Evolutionary conservation across 64 coral and sea anemone species (phyloP).

Genomic region (Trachythela sp.): DNA sequence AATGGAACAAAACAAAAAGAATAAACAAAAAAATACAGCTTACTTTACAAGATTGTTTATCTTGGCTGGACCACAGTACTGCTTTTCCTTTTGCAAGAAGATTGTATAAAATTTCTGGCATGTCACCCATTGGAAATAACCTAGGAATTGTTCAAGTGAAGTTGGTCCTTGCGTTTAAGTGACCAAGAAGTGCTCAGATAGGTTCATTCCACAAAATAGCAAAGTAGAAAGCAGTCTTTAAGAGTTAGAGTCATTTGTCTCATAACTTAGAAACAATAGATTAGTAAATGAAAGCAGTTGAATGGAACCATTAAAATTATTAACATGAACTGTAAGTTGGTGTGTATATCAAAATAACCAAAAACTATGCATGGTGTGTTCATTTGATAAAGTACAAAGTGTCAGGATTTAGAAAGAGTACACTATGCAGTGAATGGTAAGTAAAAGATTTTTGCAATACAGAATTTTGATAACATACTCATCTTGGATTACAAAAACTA

Average conservation of each 20-base stretch:
- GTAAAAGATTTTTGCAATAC: too few relatives aligned
- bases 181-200: not conserved
- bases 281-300: too few relatives aligned
- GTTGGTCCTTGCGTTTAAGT: not conserved
- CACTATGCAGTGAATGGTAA: too few relatives aligned
- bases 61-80: constrained; percentile 97
- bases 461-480: constrained; percentile 94
- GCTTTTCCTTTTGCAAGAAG: constrained; percentile 93
- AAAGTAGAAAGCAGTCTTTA: not conserved
- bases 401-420: too few relatives aligned
- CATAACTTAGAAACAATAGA: too few relatives aligned
- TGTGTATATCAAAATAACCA: too few relatives aligned
- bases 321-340: too few relatives aligned
- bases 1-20: not conserved
- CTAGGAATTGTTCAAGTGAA: constrained; percentile 41
- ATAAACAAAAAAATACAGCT: not conserved
- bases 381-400: too few relatives aligned
- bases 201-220: not conserved
- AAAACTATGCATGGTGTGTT: too few relatives aligned
- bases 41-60: constrained; percentile 85
- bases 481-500: constrained; percentile 86
- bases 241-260: too few relatives aligned
- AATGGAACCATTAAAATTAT: too few relatives aligned
- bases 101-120: constrained; percentile 85
- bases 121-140: constrained; percentile 93